Evolutionary conservation across 1,140 invertebrate genomes (phyloP), one percentile per base, ranked within the genome.

Genomic region (Musca vetustissima): DNA sequence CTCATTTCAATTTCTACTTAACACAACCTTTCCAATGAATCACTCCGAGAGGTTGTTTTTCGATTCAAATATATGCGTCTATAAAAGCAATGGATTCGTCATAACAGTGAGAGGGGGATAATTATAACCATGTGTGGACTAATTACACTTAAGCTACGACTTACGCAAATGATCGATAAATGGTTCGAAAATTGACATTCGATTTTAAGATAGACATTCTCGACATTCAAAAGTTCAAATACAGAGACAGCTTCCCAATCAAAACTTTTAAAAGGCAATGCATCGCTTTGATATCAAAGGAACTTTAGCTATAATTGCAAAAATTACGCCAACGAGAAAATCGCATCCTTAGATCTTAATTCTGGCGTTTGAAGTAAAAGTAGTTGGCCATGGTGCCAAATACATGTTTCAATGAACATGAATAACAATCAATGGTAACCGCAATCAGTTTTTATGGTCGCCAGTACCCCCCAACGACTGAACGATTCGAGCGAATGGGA

Each of bases 151-250:
- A n/a, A n/a, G n/a, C n/a, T n/a, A n/a, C n/a, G n/a, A n/a, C n/a
- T n/a, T 21, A 52, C 4, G 21, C 49, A 52, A 32, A 43, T 43
- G 11, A 28, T 22, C 25, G 75, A 73, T 71, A 71, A 78, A 71
- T 78, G 28, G 77, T 79, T 79, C 75, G 75, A 76, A 75, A 79
- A 79, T 79, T 76, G 77, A 74, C 77, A 79, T 79, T 79, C 77
- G 76, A 79, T 79, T 79, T 79, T 75, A 75, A 77, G 50, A 67
- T n/a, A 15, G 43, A 47, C 50, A 43, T 43, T 8, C 13, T 9
- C 36, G 4, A 9, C 11, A 11, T 7, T 43, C 43, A 43, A 8
- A 8, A 8, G 3, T 36, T 36, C 57, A 24, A 21, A 61, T 11
- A 9, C n/a, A 61, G 2, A 61, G 8, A 43, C 57, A 61, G 11